A percentile compares a stretch with the other conserved stretches of the same genome.
Conservation (phyloP, 2,888 invertebrate genomes). For the Osedax fenrisi region DNA sequence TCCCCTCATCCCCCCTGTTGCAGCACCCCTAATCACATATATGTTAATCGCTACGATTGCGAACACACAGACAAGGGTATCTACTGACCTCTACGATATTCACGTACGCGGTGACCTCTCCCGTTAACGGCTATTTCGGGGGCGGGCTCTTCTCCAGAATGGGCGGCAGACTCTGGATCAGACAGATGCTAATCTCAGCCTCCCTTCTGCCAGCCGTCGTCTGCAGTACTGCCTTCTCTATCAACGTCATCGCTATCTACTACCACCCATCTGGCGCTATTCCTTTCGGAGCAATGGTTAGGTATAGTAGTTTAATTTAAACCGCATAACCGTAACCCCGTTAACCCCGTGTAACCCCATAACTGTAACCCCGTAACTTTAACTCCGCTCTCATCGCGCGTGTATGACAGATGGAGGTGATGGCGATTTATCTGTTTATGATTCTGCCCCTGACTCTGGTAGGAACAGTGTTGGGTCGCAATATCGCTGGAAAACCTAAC, state of each 20-base stretch:
- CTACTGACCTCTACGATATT: conserved; percentile 92
- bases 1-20: no score
- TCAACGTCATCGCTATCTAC: conserved; percentile 97
- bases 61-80: conserved; percentile 76
- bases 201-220: conserved; percentile 81
- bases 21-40: no score
- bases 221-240: conserved; percentile 91
- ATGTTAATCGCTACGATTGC: no score
- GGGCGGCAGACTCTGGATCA: conserved; percentile 84
- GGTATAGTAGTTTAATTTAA: no score
- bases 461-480: conserved; percentile 88
- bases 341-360: no score
- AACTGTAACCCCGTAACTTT: no score
- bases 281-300: conserved; percentile 92
- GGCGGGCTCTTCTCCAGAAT: conserved; percentile 88
- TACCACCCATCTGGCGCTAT: conserved; percentile 97
- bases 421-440: conserved; percentile 92
- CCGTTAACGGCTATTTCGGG: conserved; percentile 93
- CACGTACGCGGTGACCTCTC: conserved; percentile 94
- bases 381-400: no score
- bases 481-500: conserved; percentile 87
- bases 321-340: no score
- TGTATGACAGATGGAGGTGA: conserved; percentile 85
- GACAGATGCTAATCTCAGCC: conserved; percentile 89
- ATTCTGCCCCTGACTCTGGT: conserved; percentile 89